These are phyloP conservation scores for Tetragnatha montana DNA, from an alignment of 2,888 invertebrate species.

Conservation along the genomic window DNA sequence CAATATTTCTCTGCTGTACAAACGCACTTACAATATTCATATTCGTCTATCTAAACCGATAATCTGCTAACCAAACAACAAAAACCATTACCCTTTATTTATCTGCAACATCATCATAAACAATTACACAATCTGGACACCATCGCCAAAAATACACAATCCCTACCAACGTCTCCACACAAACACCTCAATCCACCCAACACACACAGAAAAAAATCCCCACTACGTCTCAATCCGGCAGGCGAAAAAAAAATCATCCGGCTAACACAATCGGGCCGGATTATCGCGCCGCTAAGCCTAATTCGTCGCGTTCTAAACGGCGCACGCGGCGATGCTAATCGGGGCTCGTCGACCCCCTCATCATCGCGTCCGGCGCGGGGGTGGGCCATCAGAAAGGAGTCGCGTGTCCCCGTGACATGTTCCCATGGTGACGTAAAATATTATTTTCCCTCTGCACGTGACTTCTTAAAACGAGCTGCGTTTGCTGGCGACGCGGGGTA, in stretches of 20 bases:
- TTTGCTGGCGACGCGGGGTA: conserved; percentile 45
- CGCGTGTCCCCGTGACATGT: conserved; percentile 61
- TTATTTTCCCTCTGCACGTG: conserved; percentile 69
- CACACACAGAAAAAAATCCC: too few relatives aligned
- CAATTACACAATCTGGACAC: too few relatives aligned
- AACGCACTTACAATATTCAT: too few relatives aligned
- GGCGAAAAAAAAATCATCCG: too few relatives aligned
- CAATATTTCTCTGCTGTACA: too few relatives aligned
- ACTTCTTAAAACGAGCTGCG: conserved; percentile 65
- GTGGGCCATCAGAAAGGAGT: conserved; percentile 2
- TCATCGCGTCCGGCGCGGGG: conserved; percentile 44
- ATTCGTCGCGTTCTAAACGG: neutral
- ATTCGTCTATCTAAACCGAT: too few relatives aligned
- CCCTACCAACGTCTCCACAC: neutral
- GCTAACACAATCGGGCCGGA: neutral
- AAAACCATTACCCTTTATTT: too few relatives aligned
- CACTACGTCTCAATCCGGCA: too few relatives aligned
- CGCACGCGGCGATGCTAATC: conserved; percentile 47
- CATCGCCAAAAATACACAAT: too few relatives aligned
- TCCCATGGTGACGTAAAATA: conserved; percentile 67
- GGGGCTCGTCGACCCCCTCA: conserved; percentile 43
- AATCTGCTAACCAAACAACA: too few relatives aligned
- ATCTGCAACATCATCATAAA: too few relatives aligned
- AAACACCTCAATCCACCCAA: conserved; percentile 1
- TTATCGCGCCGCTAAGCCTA: conserved; percentile 13